These are phyloP conservation scores for Collichthys lucidus DNA, from an alignment of 2,113 vertebrate genomes.

Conservation along the genomic window DNA sequence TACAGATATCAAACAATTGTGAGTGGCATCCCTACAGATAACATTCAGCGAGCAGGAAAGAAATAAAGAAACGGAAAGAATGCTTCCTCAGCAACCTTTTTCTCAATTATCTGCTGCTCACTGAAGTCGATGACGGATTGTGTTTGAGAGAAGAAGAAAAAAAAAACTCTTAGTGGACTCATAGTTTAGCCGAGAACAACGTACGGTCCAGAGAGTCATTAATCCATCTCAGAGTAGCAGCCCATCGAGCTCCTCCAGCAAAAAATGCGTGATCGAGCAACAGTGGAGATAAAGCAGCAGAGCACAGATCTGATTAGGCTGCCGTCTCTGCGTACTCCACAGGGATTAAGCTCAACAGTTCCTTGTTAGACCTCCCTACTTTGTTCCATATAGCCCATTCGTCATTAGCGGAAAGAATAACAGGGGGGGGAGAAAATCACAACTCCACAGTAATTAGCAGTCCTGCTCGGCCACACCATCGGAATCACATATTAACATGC, in stretches of 20 bases:
- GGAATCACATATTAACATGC: constrained; percentile 54
- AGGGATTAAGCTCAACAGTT: constrained; percentile 72
- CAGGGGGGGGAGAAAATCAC: constrained; percentile 33
- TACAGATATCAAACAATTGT: constrained; percentile 46
- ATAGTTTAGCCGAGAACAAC: constrained; percentile 62
- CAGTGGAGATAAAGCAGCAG: constrained; percentile 66
- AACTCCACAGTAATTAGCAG: constrained; percentile 58
- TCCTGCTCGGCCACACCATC: constrained; percentile 51
- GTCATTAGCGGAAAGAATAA: constrained; percentile 62
- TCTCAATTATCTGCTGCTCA: constrained; percentile 68
- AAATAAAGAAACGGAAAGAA: constrained; percentile 32
- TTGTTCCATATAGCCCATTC: constrained; percentile 48
- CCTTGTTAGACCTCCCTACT: constrained; percentile 69
- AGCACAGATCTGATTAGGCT: constrained; percentile 76
- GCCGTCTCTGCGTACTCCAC: constrained; percentile 60
- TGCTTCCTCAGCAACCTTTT: constrained; percentile 65
- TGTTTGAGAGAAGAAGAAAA: constrained; percentile 12
- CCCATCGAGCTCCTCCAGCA: constrained; percentile 58
- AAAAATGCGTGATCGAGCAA: constrained; percentile 67
- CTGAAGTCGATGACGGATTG: constrained; percentile 58
- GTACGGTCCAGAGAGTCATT: constrained; percentile 64
- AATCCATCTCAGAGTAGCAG: constrained; percentile 58
- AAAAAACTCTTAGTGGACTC: constrained; percentile 46
- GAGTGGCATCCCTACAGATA: constrained; percentile 48
- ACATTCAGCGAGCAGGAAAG: constrained; percentile 37